Percentiles rank a stretch among this genome's conserved stretches.
phyloP scores from a whole-genome alignment of 2,113 vertebrate genomes.

The Erythrocercus mccallii region DNA sequence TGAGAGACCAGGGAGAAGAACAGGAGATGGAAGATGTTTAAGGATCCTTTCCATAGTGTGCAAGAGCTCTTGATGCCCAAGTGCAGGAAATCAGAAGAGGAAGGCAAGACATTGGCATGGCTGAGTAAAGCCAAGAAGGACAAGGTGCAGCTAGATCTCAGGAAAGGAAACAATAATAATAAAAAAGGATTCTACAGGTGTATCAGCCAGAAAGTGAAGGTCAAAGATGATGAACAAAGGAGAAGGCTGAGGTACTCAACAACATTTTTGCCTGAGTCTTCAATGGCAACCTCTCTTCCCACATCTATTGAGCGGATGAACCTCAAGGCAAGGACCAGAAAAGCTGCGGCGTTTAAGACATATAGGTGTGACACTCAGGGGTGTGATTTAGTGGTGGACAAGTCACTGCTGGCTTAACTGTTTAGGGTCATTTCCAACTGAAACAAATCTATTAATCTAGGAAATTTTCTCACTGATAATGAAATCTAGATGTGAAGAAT shows the following conservation, averaged over 20 bases:
- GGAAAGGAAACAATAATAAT: not conserved
- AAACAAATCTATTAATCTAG: not conserved
- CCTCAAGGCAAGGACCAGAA: not conserved
- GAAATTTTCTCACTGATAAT: not conserved
- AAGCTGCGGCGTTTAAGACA: not conserved
- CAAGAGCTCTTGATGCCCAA: not conserved
- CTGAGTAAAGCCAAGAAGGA: not conserved
- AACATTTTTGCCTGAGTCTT: not conserved
- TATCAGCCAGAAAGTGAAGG: not conserved
- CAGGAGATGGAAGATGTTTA: not conserved
- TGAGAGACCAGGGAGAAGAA: not conserved
- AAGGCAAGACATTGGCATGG: not conserved
- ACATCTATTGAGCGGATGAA: accelerated
- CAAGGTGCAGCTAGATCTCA: not conserved
- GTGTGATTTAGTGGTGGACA: not conserved
- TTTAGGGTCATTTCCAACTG: not conserved
- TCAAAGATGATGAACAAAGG: not conserved
- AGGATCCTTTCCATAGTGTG: not conserved
- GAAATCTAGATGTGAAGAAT: not conserved
- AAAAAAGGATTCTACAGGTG: not conserved
- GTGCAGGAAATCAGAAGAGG: not conserved
- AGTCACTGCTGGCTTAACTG: not conserved
- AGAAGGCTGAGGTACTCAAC: not conserved
- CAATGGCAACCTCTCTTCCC: not conserved
- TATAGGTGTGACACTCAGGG: too few relatives aligned